phyloP scores from a whole-genome alignment of 2,888 invertebrate species.

The Beris morrisii region DNA sequence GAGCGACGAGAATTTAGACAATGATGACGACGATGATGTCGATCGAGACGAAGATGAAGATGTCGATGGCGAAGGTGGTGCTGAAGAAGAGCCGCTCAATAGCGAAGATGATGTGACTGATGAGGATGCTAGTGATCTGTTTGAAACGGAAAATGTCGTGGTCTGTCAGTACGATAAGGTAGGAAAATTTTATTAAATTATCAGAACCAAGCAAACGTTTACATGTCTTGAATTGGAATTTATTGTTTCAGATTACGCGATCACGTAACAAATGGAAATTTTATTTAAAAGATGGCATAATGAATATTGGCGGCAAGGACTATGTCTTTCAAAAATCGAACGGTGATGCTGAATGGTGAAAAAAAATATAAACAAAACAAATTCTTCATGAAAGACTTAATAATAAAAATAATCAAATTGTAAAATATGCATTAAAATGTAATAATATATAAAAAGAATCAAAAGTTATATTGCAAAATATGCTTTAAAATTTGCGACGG shows the following conservation, averaged over 20 bases:
- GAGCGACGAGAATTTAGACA: constrained; percentile 66
- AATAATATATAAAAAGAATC: too few species aligned
- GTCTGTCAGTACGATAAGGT: constrained; percentile 99
- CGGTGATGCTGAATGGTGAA: constrained; percentile 99
- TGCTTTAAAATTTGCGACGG: too few species aligned
- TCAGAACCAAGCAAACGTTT: neutral
- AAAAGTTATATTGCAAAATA: too few species aligned
- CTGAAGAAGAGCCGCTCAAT: constrained; percentile 89
- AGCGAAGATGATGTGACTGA: constrained; percentile 98
- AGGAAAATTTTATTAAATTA: constrained; percentile 37
- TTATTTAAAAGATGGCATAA: constrained; percentile 98
- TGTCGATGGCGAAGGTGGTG: constrained; percentile 67
- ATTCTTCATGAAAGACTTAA: constrained; percentile 15
- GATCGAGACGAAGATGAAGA: constrained; percentile 66
- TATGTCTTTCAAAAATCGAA: constrained; percentile 98
- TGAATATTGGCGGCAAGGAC: constrained; percentile 98
- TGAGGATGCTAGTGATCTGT: constrained; percentile 91
- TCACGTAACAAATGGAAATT: constrained; percentile 99
- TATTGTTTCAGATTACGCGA: constrained; percentile 78
- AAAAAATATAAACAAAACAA: too few species aligned
- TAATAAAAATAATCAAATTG: constrained; percentile 1
- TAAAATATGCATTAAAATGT: neutral
- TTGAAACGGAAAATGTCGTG: constrained; percentile 98
- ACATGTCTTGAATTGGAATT: neutral
- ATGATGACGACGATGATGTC: constrained; percentile 78